Percentiles rank a stretch among this genome's conserved stretches.
Evolutionary conservation across 2,797 vertebrate genomes (phyloP).

Genomic region (Hybognathus amarus): DNA sequence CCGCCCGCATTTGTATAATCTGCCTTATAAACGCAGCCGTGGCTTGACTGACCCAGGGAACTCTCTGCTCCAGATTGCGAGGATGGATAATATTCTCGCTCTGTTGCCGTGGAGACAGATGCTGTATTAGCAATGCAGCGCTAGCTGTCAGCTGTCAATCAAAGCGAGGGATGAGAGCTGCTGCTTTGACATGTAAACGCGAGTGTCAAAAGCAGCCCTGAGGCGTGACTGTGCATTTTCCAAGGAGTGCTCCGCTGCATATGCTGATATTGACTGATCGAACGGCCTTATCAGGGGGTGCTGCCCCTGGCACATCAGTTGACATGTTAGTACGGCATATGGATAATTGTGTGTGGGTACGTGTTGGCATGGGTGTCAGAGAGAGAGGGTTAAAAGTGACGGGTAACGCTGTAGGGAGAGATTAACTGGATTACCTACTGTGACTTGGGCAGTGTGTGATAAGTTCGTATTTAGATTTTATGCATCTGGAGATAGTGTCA

Average conservation of each 20-base stretch:
- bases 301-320: conserved; percentile 25
- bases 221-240: conserved; percentile 42
- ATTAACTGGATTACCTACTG: conserved; percentile 48
- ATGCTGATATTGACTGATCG: conserved; percentile 38
- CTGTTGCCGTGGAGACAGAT: conserved; percentile 42
- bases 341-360: conserved; percentile 56
- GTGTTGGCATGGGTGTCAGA: conserved; percentile 23
- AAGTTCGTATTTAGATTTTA: conserved; percentile 37
- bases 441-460: conserved; percentile 33
- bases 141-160: conserved; percentile 44
- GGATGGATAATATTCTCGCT: conserved; percentile 2
- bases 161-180: conserved; percentile 20
- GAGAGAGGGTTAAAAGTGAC: conserved; percentile 19
- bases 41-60: conserved; percentile 31
- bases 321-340: neutral
- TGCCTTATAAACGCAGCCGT: conserved; percentile 36
- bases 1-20: conserved; percentile 40
- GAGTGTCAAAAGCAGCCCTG: conserved; percentile 35
- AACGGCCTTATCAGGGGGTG: conserved; percentile 11
- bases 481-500: conserved; percentile 30
- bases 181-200: conserved; percentile 31
- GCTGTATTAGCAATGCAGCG: conserved; percentile 15
- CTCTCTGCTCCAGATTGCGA: conserved; percentile 24
- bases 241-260: conserved; percentile 19
- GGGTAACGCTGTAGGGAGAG: conserved; percentile 28